Percentiles rank a stretch among this genome's conserved stretches.
Conservation (phyloP, 1,140 invertebrate genomes). For the Halesus radiatus region DNA sequence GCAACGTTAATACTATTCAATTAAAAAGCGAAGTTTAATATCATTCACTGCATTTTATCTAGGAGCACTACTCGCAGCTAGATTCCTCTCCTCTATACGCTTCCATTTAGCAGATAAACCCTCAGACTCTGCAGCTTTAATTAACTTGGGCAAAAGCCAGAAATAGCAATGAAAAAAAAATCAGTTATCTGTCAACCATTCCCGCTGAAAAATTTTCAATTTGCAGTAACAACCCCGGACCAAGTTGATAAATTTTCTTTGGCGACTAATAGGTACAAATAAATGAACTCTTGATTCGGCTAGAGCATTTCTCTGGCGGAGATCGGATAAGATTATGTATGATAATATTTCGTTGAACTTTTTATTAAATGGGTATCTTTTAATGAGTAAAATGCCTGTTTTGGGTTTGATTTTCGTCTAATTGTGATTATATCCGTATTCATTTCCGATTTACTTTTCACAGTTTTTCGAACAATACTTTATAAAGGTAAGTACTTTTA, state of each 20-base stretch:
- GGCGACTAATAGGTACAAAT: neutral
- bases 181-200: slow-evolving; percentile 41
- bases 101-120: slow-evolving; percentile 1
- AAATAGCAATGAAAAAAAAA: slow-evolving; percentile 41
- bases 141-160: slow-evolving; percentile 53
- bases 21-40: too few species aligned
- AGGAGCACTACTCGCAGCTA: too few species aligned
- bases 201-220: slow-evolving; percentile 51
- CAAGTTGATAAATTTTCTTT: neutral
- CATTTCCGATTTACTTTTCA: too few species aligned
- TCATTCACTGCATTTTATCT: too few species aligned
- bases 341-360: too few species aligned
- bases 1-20: too few species aligned
- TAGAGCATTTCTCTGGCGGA: neutral
- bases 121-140: slow-evolving; percentile 42
- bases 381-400: too few species aligned
- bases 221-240: slow-evolving; percentile 35
- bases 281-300: neutral
- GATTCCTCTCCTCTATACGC: neutral
- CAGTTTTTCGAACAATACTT: too few species aligned
- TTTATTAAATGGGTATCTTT: too few species aligned
- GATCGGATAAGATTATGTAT: neutral
- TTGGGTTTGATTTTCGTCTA: too few species aligned
- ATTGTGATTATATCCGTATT: too few species aligned
- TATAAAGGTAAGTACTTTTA: too few species aligned